Conservation (phyloP, 2,797 vertebrate species). For the Pipistrellus nathusii region DNA sequence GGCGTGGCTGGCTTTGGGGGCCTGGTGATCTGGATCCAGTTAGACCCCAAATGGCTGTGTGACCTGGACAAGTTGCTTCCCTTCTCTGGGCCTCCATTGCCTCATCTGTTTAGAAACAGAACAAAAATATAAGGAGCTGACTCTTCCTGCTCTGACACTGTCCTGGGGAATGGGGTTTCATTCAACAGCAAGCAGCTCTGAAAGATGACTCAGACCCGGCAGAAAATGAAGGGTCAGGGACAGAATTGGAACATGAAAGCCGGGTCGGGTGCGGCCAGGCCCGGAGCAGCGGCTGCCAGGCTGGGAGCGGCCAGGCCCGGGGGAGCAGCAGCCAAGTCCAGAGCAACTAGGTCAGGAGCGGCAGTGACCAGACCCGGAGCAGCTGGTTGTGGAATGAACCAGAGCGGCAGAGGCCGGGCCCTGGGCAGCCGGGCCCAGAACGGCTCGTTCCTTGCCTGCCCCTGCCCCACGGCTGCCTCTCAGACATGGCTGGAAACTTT, state of each 20-base stretch:
- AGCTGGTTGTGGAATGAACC: too few species aligned
- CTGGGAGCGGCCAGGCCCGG: too few species aligned
- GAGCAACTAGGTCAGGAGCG: too few species aligned
- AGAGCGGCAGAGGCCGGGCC: too few species aligned
- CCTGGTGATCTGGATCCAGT: background rate
- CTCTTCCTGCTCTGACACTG: background rate
- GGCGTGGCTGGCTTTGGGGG: background rate
- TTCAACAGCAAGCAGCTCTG: background rate
- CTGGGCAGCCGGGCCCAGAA: too few species aligned
- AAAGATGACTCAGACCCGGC: background rate
- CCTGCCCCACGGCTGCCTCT: too few species aligned
- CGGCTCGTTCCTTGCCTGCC: too few species aligned
- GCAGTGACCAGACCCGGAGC: too few species aligned
- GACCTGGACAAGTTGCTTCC: background rate
- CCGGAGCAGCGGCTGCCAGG: too few species aligned
- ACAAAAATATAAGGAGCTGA: background rate
- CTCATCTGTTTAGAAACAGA: background rate
- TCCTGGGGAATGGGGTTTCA: background rate
- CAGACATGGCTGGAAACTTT: too few species aligned
- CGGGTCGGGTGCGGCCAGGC: too few species aligned
- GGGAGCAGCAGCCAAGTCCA: too few species aligned
- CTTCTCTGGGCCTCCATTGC: constrained; percentile 3
- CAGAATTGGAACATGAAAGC: background rate
- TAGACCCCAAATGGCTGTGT: background rate
- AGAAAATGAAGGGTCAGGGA: background rate